Conservation (phyloP, 2,888 invertebrate species). For the Lypha dubia region DNA sequence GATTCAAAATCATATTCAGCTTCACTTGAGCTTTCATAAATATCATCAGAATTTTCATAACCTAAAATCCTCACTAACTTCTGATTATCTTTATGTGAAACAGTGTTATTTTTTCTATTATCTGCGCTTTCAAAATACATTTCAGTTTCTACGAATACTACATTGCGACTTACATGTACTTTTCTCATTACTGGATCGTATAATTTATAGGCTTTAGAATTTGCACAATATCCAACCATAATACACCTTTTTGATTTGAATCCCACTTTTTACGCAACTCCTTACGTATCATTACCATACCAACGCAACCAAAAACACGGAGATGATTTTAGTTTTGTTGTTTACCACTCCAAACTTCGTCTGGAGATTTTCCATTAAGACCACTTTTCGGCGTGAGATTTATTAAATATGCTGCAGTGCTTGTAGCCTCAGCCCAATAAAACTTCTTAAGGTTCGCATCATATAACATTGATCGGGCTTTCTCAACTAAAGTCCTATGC, state of each 20-base stretch:
- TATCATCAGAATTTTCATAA: constrained; percentile 17
- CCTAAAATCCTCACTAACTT: neutral
- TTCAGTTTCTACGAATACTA: constrained; percentile 21
- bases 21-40: neutral
- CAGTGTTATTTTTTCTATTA: no score
- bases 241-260: constrained; percentile 33
- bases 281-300: constrained; percentile 47
- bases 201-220: constrained; percentile 39
- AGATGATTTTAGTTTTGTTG: constrained; percentile 29
- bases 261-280: constrained; percentile 44
- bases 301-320: constrained; percentile 44
- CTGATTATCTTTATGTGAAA: no score
- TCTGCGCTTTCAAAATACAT: constrained; percentile 34
- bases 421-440: constrained; percentile 34
- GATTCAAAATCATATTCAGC: neutral
- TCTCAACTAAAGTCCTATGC: constrained; percentile 43
- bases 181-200: constrained; percentile 23
- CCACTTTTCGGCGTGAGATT: constrained; percentile 23
- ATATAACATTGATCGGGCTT: constrained; percentile 31
- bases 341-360: constrained; percentile 20
- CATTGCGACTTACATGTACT: constrained; percentile 45
- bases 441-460: neutral
- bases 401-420: constrained; percentile 39
- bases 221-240: constrained; percentile 38
- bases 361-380: constrained; percentile 25